A percentile compares a stretch with the other conserved stretches of the same genome.
These are phyloP conservation scores for Thereva nobilitata DNA, from an alignment of 2,888 invertebrate genomes.

Conservation along the genomic window DNA sequence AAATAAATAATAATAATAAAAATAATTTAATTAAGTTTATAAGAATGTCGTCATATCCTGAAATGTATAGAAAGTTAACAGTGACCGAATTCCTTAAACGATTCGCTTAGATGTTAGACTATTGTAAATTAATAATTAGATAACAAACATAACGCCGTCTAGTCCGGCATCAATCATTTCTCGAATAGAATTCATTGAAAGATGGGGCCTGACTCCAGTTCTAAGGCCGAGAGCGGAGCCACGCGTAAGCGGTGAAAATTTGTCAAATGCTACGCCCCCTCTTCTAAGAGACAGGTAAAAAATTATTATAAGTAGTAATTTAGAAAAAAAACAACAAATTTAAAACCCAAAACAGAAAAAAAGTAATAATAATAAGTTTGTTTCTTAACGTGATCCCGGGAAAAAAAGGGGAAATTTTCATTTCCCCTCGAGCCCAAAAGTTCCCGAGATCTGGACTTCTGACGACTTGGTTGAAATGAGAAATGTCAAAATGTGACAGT, in stretches of 20 bases:
- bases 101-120: slow-evolving; percentile 36
- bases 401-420: too few relatives aligned
- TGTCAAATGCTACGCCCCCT: slow-evolving; percentile 59
- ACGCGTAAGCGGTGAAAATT: slow-evolving; percentile 69
- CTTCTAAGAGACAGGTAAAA: slow-evolving; percentile 59
- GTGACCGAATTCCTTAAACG: slow-evolving; percentile 30
- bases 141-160: slow-evolving; percentile 42
- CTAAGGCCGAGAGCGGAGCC: slow-evolving; percentile 94
- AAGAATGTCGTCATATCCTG: slow-evolving; percentile 34
- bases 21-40: background rate
- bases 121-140: slow-evolving; percentile 35
- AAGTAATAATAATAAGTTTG: too few relatives aligned
- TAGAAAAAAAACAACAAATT: too few relatives aligned
- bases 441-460: too few relatives aligned
- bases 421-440: too few relatives aligned
- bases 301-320: slow-evolving; percentile 37
- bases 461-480: too few relatives aligned
- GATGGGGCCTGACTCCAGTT: slow-evolving; percentile 98
- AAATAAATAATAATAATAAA: too few relatives aligned
- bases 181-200: slow-evolving; percentile 96
- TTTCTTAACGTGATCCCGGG: too few relatives aligned
- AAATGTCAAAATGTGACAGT: too few relatives aligned
- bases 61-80: slow-evolving; percentile 24
- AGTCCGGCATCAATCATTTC: slow-evolving; percentile 72
- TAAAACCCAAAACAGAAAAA: background rate